Base-by-base conservation (phyloP, 2,797 vertebrate species). In the Esox masquinongy region DNA sequence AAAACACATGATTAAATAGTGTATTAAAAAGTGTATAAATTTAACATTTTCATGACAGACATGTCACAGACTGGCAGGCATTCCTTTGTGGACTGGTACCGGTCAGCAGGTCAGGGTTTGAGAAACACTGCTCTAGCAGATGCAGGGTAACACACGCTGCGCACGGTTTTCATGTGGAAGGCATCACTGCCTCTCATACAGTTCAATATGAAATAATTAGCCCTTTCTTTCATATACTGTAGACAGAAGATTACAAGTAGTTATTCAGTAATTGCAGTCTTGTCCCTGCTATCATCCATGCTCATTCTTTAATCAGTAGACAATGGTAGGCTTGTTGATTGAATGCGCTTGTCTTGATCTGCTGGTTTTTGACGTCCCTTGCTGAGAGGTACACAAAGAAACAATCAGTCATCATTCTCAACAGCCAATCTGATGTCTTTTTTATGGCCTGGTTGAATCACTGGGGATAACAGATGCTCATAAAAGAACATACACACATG, bases 361-460 rank as follows among this genome's bases (percentile, higher is more conserved):
- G 22, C 24, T 24, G 11, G 3, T 61, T 12, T 61, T 61, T 61
- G 56, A 66, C 64, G 31, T 19, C 6, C 29, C 26, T 66, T 9
- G 5, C 64, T 17, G 15, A 66, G 5, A 19, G 64, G 64, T 31
- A 31, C 29, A 66, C 63, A 66, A 29, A 66, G 63, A 31, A 17
- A 31, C 63, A 66, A 66, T 66, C 63, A 66, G 63, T 66, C 63
- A 66, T 31, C 63, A 34, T 61, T 61, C 56, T 61, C 56, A 22
- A 11, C 56, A 61, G 29, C 4, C 63, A 31, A 34, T 66, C 24
- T 66, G 1, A 66, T 66, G 63, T 66, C 63, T 66, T 7, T 26
- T 66, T 29, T 8, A 17, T 47, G 24, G 24, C 15, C 14, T 66
- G 24, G 15, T 16, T 31, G 63, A 31, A 29, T 66, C 12, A 17